Percentiles rank a stretch among this genome's conserved stretches.
Evolutionary conservation across 64 coral and sea anemone species (phyloP).

Genomic region (Catalaphyllia jardinei): DNA sequence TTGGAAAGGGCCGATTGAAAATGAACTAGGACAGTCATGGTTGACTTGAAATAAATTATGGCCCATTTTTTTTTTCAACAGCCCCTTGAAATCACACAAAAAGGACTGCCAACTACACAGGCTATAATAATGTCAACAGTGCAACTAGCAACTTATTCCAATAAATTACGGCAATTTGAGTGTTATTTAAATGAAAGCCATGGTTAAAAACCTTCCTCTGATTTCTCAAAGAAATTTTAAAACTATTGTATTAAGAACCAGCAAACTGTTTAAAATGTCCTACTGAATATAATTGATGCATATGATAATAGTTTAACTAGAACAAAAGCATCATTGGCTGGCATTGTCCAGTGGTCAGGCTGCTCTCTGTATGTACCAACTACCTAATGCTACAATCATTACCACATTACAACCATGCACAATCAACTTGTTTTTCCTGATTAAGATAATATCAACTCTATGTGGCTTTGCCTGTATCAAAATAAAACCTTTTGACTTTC

Average conservation of each 20-base stretch:
- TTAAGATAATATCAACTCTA: neutral
- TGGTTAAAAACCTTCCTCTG: slow-evolving; percentile 14
- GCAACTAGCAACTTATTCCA: neutral
- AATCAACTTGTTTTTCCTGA: neutral
- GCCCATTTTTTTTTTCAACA: no score
- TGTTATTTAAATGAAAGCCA: neutral
- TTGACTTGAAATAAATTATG: no score
- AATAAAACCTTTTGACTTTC: neutral
- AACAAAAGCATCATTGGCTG: neutral
- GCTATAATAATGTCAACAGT: neutral
- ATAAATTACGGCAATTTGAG: neutral
- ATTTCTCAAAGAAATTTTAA: slow-evolving; percentile 21
- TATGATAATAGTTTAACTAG: neutral
- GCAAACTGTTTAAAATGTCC: slow-evolving; percentile 7
- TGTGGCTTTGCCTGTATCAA: slow-evolving; percentile 33
- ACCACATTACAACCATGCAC: neutral
- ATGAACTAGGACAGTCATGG: no score
- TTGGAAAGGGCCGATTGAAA: no score
- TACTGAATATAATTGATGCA: slow-evolving; percentile 2
- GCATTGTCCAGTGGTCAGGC: neutral
- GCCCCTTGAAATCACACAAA: neutral
- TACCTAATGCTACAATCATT: slow-evolving; percentile 2
- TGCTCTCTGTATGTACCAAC: neutral
- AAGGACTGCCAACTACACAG: neutral
- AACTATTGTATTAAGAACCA: neutral